Conservation (phyloP, 2,888 invertebrate genomes). For the Lycophotia porphyrea region DNA sequence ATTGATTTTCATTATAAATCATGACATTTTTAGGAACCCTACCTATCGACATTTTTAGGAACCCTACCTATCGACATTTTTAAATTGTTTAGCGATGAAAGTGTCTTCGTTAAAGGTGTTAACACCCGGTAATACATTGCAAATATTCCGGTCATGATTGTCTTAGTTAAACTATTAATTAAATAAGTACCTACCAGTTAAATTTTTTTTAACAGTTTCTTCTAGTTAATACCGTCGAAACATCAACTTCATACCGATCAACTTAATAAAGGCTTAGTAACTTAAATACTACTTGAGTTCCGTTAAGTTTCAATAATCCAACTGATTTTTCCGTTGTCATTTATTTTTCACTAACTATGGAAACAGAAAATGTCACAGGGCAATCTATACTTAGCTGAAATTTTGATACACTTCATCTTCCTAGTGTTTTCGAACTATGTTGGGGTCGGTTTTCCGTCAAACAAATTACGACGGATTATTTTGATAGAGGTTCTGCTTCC, state of each 20-base stretch:
- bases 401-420: background rate
- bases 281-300: slow-evolving; percentile 32
- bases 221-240: slow-evolving; percentile 9
- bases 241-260: slow-evolving; percentile 20
- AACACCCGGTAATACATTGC: background rate
- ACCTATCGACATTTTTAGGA: too few relatives aligned
- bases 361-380: background rate
- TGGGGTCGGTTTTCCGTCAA: background rate
- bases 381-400: slow-evolving; percentile 7
- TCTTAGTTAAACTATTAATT: background rate
- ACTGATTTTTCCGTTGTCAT: slow-evolving; percentile 35
- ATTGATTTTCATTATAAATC: background rate
- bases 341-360: slow-evolving; percentile 28
- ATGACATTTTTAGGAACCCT: too few relatives aligned
- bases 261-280: slow-evolving; percentile 40
- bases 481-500: background rate
- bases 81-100: too few relatives aligned
- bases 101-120: background rate
- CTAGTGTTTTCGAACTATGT: background rate
- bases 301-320: slow-evolving; percentile 53
- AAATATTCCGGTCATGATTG: background rate
- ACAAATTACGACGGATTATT: background rate
- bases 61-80: too few relatives aligned
- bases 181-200: too few relatives aligned
- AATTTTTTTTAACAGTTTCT: slow-evolving; percentile 3